Conservation (phyloP, 2,113 vertebrate species). For the Dolichallabes microphthalmus region DNA sequence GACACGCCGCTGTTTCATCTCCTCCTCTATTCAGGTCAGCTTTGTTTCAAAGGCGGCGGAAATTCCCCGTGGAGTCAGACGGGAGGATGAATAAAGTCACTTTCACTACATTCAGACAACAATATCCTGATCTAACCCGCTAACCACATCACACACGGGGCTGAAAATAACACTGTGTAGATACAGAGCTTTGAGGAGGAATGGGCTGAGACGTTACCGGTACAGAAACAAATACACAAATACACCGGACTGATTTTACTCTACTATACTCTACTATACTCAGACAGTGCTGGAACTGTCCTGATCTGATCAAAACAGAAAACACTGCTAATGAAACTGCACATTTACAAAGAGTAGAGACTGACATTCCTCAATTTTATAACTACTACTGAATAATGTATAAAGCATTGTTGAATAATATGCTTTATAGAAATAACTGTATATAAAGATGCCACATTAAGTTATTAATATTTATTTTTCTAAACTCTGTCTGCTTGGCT, state of each 20-base stretch:
- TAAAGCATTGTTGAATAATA: background rate
- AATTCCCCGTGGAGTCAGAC: slow-evolving; percentile 23
- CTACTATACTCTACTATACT: background rate
- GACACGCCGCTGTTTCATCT: slow-evolving; percentile 31
- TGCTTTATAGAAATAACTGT: background rate
- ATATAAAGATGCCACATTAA: background rate
- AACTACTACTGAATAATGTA: background rate
- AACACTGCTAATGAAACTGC: background rate
- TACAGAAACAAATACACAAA: background rate
- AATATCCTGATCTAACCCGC: background rate
- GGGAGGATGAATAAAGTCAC: slow-evolving; percentile 36
- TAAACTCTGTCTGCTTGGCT: background rate
- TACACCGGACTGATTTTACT: background rate
- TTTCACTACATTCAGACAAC: slow-evolving; percentile 35
- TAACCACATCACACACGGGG: background rate
- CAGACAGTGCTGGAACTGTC: background rate
- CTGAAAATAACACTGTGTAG: slow-evolving; percentile 8
- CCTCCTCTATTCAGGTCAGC: slow-evolving; percentile 39
- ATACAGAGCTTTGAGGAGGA: background rate
- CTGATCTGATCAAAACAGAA: background rate
- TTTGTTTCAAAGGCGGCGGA: slow-evolving; percentile 37
- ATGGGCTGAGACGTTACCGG: background rate
- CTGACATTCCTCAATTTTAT: background rate
- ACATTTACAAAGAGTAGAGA: background rate
- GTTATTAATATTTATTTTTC: background rate